Base-by-base conservation (phyloP, 1,140 invertebrate species). In the Drosophila leontia region DNA sequence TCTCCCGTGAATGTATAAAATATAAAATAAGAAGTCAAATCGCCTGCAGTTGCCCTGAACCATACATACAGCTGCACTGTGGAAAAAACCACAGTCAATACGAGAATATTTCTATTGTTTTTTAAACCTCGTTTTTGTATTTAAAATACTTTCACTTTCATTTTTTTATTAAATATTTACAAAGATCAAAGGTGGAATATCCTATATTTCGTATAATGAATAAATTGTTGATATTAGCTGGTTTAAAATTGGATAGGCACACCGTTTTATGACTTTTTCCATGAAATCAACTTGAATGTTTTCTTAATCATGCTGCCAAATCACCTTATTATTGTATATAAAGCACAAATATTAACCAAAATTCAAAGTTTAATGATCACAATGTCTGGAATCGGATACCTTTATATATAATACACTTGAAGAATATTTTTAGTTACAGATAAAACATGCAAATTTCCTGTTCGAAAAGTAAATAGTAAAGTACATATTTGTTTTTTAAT, bases 1-100 rank as follows among this genome's bases (percentile, higher is more conserved):
- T 70, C 62, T 70, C 29, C 62, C 67, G 62, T 56, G 67, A 70
- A 68, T 45, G 17, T 47, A 47, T 35, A 44, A 63, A 29, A 63
- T 68, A 64, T 35, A 51, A 63, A 42, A 63, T 68, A 68, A 53
- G 32, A 55, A 70, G 62, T 55, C 67, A 26, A 56, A 55, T 70
- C 67, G 48, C 23, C 12, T 70, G 67, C 67, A 68, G 32, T 69
- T 64, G 11, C 29, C 37, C 37, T 19, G 17, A 17, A n/a, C 26
- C 32, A 37, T 39, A 59, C 12, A 59, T 39, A 47, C 19, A 15
- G 12, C 6, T 69, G 35, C 61, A 69, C 61, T 29, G 32, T 8
- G 9, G 6, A 17, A 55, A 63, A 42, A 19, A 29, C 26, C 26
- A 7, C 26, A 29, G 26, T 29, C 26, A 6, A 29, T 29, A 29